Evolutionary conservation across 2,888 invertebrate genomes (phyloP).

Genomic region (Geotrupes spiniger): DNA sequence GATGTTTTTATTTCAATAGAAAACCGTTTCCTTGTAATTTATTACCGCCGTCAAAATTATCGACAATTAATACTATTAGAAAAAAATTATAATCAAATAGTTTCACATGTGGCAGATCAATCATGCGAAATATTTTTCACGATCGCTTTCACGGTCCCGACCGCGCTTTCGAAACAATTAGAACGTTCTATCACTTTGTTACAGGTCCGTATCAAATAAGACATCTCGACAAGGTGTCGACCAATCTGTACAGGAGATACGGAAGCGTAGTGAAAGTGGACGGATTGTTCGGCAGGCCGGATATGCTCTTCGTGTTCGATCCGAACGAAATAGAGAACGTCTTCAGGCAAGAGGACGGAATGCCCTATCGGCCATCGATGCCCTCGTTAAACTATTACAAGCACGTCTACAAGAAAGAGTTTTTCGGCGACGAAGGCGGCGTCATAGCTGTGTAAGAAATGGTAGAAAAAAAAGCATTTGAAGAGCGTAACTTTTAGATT

Average conservation of each 20-base stretch:
- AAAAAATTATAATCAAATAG: too few relatives aligned
- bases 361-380: slow-evolving; percentile 73
- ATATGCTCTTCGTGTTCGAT: slow-evolving; percentile 72
- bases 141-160: too few relatives aligned
- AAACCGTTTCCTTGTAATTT: too few relatives aligned
- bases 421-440: slow-evolving; percentile 65
- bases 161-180: too few relatives aligned
- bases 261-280: slow-evolving; percentile 68
- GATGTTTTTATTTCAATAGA: too few relatives aligned
- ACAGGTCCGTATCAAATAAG: slow-evolving; percentile 65
- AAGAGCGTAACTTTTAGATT: too few relatives aligned
- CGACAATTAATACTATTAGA: too few relatives aligned
- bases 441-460: slow-evolving; percentile 72
- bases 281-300: slow-evolving; percentile 66
- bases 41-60: too few relatives aligned
- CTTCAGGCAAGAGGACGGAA: slow-evolving; percentile 64
- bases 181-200: too few relatives aligned
- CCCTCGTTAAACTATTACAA: slow-evolving; percentile 73
- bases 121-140: too few relatives aligned
- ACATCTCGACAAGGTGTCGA: slow-evolving; percentile 64
- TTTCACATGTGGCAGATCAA: too few relatives aligned
- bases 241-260: slow-evolving; percentile 58
- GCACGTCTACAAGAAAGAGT: slow-evolving; percentile 64
- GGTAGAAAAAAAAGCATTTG: too few relatives aligned
- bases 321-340: slow-evolving; percentile 68